These are phyloP conservation scores for Lindbergichthys nudifrons DNA, from an alignment of 2,797 vertebrate genomes.

Conservation along the genomic window DNA sequence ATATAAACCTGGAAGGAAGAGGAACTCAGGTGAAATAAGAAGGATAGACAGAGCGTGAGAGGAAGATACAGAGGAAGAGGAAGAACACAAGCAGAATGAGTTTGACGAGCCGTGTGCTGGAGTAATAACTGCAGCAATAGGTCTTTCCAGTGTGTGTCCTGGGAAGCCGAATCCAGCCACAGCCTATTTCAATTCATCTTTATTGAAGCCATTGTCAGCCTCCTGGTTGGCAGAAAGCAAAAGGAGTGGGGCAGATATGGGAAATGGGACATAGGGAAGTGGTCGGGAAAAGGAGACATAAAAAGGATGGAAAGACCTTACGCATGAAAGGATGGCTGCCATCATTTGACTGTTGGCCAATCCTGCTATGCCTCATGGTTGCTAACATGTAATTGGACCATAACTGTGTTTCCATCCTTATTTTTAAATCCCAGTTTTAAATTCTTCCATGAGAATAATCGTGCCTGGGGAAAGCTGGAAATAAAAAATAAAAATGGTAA, in stretches of 20 bases:
- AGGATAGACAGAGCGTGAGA: conserved; percentile 33
- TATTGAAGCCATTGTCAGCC: conserved; percentile 79
- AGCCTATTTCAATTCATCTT: conserved; percentile 81
- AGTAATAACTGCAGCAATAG: conserved; percentile 76
- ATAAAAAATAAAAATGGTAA: neutral
- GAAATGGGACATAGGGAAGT: conserved; percentile 47
- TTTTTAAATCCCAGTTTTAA: neutral
- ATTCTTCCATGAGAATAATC: neutral
- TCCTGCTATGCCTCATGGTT: neutral
- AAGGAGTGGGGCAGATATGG: conserved; percentile 23
- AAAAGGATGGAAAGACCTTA: conserved; percentile 34
- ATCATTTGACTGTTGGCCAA: conserved; percentile 7
- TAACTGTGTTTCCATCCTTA: neutral
- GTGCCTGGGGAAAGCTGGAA: neutral
- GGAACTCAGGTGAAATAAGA: conserved; percentile 44
- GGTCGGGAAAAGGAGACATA: conserved; percentile 39
- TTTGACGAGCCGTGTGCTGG: conserved; percentile 66
- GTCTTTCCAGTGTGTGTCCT: conserved; percentile 72
- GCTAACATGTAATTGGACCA: neutral
- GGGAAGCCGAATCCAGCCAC: conserved; percentile 70
- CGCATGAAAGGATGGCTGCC: conserved; percentile 30
- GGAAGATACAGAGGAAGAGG: conserved; percentile 19
- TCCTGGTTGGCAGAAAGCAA: conserved; percentile 54
- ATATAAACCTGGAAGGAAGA: conserved; percentile 23
- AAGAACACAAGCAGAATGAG: conserved; percentile 60